Evolutionary conservation across 2,797 vertebrate genomes (phyloP).

Genomic region (Peromyscus melanophrys): DNA sequence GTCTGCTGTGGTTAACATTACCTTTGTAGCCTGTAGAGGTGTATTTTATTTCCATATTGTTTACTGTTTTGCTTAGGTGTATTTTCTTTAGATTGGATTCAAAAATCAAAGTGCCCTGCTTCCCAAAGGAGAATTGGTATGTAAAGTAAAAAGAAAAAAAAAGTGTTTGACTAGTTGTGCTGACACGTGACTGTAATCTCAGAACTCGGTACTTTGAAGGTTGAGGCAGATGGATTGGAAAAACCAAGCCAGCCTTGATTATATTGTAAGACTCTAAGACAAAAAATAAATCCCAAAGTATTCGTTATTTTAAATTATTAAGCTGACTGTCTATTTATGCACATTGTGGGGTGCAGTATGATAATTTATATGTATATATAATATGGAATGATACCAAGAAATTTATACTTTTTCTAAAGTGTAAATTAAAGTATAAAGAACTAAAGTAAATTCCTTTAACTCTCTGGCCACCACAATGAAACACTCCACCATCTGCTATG

Average conservation of each 20-base stretch:
- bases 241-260: not conserved
- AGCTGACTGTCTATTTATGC: not conserved
- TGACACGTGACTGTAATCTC: not conserved
- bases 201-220: not conserved
- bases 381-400: not conserved
- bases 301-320: not conserved
- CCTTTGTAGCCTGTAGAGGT: not conserved
- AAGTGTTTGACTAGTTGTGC: not conserved
- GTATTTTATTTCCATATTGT: not conserved
- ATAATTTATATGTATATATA: not conserved
- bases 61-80: not conserved
- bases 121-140: not conserved
- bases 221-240: not conserved
- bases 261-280: not conserved
- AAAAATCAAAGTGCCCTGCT: not conserved
- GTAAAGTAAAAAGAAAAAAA: not conserved
- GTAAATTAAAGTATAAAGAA: not conserved
- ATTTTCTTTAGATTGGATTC: not conserved
- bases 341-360: not conserved
- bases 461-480: not conserved
- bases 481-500: not conserved
- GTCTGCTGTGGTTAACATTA: not conserved
- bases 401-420: constrained; percentile 9
- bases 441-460: not conserved
- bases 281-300: not conserved